Evolutionary conservation across 2,797 vertebrate genomes (phyloP), one percentile per base, ranked within the genome.

Genomic region (Poecilia gillii): DNA sequence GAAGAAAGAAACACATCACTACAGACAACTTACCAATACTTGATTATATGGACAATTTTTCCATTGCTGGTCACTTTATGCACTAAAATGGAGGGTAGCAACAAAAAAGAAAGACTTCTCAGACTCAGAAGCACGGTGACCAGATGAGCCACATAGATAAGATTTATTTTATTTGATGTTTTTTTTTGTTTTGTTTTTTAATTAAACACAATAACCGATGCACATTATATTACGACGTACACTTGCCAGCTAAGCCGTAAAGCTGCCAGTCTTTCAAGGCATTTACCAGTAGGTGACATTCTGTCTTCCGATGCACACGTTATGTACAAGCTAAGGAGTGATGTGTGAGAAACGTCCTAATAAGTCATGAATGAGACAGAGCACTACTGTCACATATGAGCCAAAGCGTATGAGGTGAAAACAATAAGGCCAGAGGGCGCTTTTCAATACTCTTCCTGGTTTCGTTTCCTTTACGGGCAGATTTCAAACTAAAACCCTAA

Each of bases 121-220:
- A 83, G 80, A 90, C 76, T 73, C 80, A 68, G 77, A 83, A 80
- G 87, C 93, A 93, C 1, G 83, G 89, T 88, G 88, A 84, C 91
- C 85, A 76, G 78, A 78, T 73, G 43, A 77, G 86, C 91, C 94
- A 94, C 89, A 85, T 82, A 92, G 88, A 92, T 82, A 83, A 86
- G 83, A 72, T 91, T 92, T 91, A 90, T 94, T 94, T 90, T 57
- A 80, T 88, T 87, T 49, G 0, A 25, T 51, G 4, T 23, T 68
- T 75, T 91, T 25, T 18, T 93, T 33, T 3, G 33, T 33, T 93
- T 89, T 92, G 93, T 92, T 64, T 92, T 93, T 92, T 89, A 90
- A 94, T 84, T 94, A 94, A 95, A 95, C 94, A 95, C 94, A 93
- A 90, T 91, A 93, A 89, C 91, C 73, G 84, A 93, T 91, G 79